Percentiles rank a stretch among this genome's conserved stretches.
Evolutionary conservation across 1,140 invertebrate genomes (phyloP).

Genomic region (Oryctes rhinoceros): DNA sequence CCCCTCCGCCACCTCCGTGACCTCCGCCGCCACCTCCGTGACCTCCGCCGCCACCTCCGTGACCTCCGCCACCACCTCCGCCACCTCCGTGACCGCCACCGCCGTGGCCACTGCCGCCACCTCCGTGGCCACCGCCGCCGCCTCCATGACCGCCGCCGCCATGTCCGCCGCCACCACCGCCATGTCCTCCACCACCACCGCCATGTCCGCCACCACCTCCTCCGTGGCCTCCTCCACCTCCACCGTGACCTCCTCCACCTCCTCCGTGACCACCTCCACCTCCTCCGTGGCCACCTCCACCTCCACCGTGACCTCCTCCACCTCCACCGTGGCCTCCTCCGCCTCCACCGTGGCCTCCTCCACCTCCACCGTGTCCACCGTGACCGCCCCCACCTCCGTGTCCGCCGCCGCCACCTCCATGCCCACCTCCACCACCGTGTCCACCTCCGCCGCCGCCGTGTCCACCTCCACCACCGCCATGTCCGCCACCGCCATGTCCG

Average conservation of each 20-base stretch:
- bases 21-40: not conserved
- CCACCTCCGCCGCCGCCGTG: not conserved
- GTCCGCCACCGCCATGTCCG: not conserved
- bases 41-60: not conserved
- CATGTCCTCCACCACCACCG: constrained; percentile 27
- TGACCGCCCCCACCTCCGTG: not conserved
- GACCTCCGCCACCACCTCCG: not conserved
- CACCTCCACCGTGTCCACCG: constrained; percentile 33
- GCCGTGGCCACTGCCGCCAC: constrained; percentile 10
- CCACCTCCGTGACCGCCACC: constrained; percentile 26
- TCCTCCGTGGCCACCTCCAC: constrained; percentile 24
- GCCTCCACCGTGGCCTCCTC: not conserved
- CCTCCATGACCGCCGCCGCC: constrained; percentile 41
- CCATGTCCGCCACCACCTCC: constrained; percentile 7
- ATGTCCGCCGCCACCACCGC: constrained; percentile 21
- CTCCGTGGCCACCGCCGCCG: constrained; percentile 39
- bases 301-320: constrained; percentile 46
- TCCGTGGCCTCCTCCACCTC: not conserved
- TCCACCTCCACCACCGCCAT: not conserved
- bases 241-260: not conserved
- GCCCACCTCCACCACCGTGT: not conserved
- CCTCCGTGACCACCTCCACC: not conserved
- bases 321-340: constrained; percentile 26
- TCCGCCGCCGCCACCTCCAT: not conserved
- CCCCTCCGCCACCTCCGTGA: constrained; percentile 30